phyloP scores from a whole-genome alignment of 2,888 invertebrate species.

The Pedicia rivosa region DNA sequence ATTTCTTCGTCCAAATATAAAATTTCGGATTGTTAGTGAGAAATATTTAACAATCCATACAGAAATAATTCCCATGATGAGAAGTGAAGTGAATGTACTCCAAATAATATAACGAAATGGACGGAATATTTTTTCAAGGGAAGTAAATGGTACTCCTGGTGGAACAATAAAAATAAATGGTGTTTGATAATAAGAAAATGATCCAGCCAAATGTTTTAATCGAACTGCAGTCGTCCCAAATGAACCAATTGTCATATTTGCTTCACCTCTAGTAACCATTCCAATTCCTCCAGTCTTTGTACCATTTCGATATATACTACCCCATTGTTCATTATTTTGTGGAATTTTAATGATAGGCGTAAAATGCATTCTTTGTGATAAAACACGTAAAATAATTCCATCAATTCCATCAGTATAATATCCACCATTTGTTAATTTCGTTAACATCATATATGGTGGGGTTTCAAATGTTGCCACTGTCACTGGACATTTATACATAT shows the following conservation, averaged over 20 bases:
- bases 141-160: constrained; percentile 11
- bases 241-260: constrained; percentile 20
- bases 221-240: constrained; percentile 13
- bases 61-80: background rate
- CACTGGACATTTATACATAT: constrained; percentile 7
- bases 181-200: constrained; percentile 15
- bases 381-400: constrained; percentile 17
- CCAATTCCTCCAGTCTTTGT: constrained; percentile 17
- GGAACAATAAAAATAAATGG: constrained; percentile 15
- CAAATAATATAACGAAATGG: constrained; percentile 17
- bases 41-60: background rate
- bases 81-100: constrained; percentile 8
- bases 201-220: constrained; percentile 11
- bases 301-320: constrained; percentile 9
- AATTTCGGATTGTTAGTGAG: background rate
- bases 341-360: constrained; percentile 15
- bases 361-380: constrained; percentile 18
- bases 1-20: constrained; percentile 13
- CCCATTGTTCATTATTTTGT: constrained; percentile 11
- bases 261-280: constrained; percentile 14
- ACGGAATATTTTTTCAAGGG: constrained; percentile 15
- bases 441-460: constrained; percentile 7
- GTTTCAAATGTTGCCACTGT: constrained; percentile 5
- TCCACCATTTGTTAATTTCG: background rate
- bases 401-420: constrained; percentile 19